These are phyloP conservation scores for Ormyrus labotus DNA, from an alignment of 2,888 invertebrate species.

Conservation along the genomic window DNA sequence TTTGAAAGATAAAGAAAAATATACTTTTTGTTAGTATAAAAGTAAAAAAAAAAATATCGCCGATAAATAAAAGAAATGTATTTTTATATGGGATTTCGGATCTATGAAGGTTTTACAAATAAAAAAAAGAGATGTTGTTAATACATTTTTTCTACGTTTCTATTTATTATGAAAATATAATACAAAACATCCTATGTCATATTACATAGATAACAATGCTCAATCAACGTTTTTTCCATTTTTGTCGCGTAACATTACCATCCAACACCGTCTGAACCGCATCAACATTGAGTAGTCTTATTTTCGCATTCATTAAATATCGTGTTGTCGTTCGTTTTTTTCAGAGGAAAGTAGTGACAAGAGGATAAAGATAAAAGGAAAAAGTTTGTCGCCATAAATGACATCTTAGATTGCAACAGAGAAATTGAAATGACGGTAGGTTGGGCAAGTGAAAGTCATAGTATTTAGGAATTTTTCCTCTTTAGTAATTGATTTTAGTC, in stretches of 20 bases:
- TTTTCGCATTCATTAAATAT: constrained; percentile 55
- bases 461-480: constrained; percentile 5
- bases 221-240: constrained; percentile 73
- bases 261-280: constrained; percentile 72
- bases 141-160: constrained; percentile 76
- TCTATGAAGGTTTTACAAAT: constrained; percentile 47
- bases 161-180: constrained; percentile 78
- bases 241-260: constrained; percentile 71
- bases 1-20: too few relatives aligned
- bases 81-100: neutral
- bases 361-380: constrained; percentile 63
- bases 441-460: constrained; percentile 44
- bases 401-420: constrained; percentile 60
- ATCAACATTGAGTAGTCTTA: constrained; percentile 68
- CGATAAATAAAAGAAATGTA: too few relatives aligned
- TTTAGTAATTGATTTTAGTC: constrained; percentile 22
- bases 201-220: constrained; percentile 76
- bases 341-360: constrained; percentile 69
- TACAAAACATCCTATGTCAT: constrained; percentile 78
- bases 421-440: constrained; percentile 60
- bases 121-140: constrained; percentile 65
- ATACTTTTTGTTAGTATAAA: too few relatives aligned
- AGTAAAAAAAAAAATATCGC: too few relatives aligned
- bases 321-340: constrained; percentile 54
- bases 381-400: constrained; percentile 60